Evolutionary conservation across 2,888 invertebrate genomes (phyloP).

Genomic region (Nemurella pictetii): DNA sequence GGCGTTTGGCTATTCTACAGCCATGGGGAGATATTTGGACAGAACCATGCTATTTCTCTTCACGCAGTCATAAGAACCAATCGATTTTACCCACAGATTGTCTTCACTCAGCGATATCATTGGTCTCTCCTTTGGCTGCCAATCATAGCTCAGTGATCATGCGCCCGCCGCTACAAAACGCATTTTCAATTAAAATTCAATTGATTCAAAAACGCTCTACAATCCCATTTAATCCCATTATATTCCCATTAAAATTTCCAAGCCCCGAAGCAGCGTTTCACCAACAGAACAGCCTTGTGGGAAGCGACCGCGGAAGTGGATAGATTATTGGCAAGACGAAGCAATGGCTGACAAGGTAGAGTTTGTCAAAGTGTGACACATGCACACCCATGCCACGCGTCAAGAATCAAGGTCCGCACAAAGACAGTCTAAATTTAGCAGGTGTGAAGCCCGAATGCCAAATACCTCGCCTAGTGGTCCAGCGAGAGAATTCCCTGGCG

Average conservation of each 20-base stretch:
- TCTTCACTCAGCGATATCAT: too few relatives aligned
- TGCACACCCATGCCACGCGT: background rate
- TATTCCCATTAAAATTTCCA: background rate
- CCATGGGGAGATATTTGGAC: too few relatives aligned
- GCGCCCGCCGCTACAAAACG: background rate
- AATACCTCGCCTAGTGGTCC: background rate
- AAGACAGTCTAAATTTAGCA: background rate
- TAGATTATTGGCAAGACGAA: too few relatives aligned
- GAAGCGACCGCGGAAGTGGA: background rate
- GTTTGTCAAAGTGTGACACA: background rate
- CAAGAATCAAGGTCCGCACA: background rate
- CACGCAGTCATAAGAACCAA: too few relatives aligned
- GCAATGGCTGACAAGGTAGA: background rate
- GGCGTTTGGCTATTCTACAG: too few relatives aligned
- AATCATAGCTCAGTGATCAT: too few relatives aligned
- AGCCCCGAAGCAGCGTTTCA: background rate
- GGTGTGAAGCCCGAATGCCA: background rate
- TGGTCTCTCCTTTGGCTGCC: too few relatives aligned
- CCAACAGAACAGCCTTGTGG: background rate
- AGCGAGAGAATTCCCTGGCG: background rate
- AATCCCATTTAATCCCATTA: background rate
- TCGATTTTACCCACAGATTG: too few relatives aligned
- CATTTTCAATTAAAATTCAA: background rate
- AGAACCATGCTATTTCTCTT: too few relatives aligned
- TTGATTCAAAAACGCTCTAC: too few relatives aligned